Evolutionary conservation across 2,888 invertebrate genomes (phyloP).

Genomic region (Spodoptera picta): DNA sequence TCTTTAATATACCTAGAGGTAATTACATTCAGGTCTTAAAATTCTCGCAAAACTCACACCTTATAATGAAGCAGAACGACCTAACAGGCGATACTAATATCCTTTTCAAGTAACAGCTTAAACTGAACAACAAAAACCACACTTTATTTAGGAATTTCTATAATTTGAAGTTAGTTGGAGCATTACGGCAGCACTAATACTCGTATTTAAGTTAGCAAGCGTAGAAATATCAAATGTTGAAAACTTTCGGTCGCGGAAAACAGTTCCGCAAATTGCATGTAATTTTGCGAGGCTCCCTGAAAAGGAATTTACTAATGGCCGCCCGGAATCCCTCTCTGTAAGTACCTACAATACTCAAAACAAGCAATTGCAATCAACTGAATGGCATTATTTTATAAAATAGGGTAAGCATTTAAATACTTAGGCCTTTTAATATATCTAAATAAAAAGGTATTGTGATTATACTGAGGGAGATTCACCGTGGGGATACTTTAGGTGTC

Average conservation of each 20-base stretch:
- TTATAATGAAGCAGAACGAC: neutral
- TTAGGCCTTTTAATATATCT: conserved; percentile 8
- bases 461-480: too few species aligned
- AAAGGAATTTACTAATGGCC: conserved; percentile 77
- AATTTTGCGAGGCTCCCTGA: conserved; percentile 73
- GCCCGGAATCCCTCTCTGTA: conserved; percentile 68
- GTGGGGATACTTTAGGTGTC: too few species aligned
- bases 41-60: too few species aligned
- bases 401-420: conserved; percentile 21
- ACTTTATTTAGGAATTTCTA: conserved; percentile 38
- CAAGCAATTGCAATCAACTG: conserved; percentile 60
- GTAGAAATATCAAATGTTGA: conserved; percentile 73
- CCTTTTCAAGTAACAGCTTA: conserved; percentile 18
- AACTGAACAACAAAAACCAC: conserved; percentile 24
- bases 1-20: too few species aligned
- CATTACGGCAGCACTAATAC: conserved; percentile 39
- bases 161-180: conserved; percentile 32
- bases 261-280: conserved; percentile 78
- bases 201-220: conserved; percentile 52
- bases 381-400: conserved; percentile 42
- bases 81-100: conserved; percentile 4
- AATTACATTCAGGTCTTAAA: too few species aligned
- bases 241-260: conserved; percentile 72
- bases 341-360: conserved; percentile 61
- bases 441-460: conserved; percentile 3